These are phyloP conservation scores for Bombus sibiricus DNA, from an alignment of 1,140 invertebrate genomes.

Conservation along the genomic window DNA sequence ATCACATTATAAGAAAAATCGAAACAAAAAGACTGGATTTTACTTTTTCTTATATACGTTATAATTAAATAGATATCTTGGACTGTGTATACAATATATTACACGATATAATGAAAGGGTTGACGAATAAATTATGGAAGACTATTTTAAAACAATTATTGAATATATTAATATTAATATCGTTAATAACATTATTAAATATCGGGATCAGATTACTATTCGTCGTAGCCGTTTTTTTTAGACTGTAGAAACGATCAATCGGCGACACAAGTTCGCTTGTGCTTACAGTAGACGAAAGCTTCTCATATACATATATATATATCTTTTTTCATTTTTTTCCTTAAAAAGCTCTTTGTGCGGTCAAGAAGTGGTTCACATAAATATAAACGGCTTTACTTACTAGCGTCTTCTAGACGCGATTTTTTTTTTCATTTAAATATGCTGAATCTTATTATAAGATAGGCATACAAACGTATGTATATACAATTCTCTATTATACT, in stretches of 20 bases:
- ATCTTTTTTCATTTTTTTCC: not conserved
- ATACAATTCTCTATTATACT: slow-evolving; percentile 50
- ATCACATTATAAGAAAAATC: not conserved
- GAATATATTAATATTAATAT: slow-evolving; percentile 73
- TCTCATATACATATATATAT: not conserved
- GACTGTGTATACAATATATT: slow-evolving; percentile 21
- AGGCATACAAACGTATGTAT: slow-evolving; percentile 40
- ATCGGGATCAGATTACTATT: slow-evolving; percentile 63
- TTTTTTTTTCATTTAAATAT: slow-evolving; percentile 46
- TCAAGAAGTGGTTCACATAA: slow-evolving; percentile 24
- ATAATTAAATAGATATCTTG: slow-evolving; percentile 24
- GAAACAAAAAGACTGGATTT: not conserved
- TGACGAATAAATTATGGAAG: slow-evolving; percentile 37
- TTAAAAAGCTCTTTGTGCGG: slow-evolving; percentile 37
- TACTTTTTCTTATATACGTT: not conserved
- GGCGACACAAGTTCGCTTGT: not conserved
- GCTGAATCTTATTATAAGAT: slow-evolving; percentile 48
- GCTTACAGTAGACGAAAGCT: not conserved
- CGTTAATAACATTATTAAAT: slow-evolving; percentile 71
- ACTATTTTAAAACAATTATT: slow-evolving; percentile 66
- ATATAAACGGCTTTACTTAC: slow-evolving; percentile 23
- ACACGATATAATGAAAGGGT: slow-evolving; percentile 30
- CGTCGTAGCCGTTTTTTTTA: slow-evolving; percentile 54
- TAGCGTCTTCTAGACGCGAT: not conserved
- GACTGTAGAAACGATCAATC: slow-evolving; percentile 33